Percentiles rank a stretch among this genome's conserved stretches.
phyloP scores from a whole-genome alignment of 2,113 vertebrate species.

The Hepsetus odoe region DNA sequence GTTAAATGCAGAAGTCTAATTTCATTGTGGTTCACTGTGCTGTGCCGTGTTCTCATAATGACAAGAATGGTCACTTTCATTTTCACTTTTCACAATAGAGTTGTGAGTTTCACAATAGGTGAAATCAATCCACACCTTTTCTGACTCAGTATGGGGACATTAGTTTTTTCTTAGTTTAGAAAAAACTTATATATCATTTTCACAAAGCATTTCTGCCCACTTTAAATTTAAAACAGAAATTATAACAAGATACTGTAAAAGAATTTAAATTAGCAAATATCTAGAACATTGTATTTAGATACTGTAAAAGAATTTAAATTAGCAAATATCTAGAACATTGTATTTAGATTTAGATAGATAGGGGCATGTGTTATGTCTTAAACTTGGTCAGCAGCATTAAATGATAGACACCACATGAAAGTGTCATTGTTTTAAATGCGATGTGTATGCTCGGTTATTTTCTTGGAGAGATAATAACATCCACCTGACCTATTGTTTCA shows the following conservation, averaged over 20 bases:
- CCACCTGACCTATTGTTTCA: slow-evolving; percentile 50
- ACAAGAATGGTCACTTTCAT: too few species aligned
- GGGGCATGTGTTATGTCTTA: neutral
- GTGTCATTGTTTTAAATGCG: slow-evolving; percentile 1
- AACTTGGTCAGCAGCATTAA: slow-evolving; percentile 1
- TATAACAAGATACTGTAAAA: neutral
- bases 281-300: neutral
- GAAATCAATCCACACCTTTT: too few species aligned
- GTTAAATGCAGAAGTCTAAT: too few species aligned
- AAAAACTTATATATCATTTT: too few species aligned
- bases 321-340: neutral
- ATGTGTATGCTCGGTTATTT: neutral
- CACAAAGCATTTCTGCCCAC: neutral
- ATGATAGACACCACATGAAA: slow-evolving; percentile 14
- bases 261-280: neutral
- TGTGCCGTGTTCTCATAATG: too few species aligned
- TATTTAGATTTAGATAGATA: slow-evolving; percentile 25
- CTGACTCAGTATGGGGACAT: too few species aligned
- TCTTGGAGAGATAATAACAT: slow-evolving; percentile 38
- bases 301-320: neutral
- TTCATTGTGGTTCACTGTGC: too few species aligned
- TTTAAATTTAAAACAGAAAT: neutral
- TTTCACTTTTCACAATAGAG: too few species aligned
- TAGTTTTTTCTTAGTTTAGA: too few species aligned
- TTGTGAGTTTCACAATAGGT: too few species aligned